Conservation (phyloP, 2,888 invertebrate genomes). For the Napeogenes inachia region DNA sequence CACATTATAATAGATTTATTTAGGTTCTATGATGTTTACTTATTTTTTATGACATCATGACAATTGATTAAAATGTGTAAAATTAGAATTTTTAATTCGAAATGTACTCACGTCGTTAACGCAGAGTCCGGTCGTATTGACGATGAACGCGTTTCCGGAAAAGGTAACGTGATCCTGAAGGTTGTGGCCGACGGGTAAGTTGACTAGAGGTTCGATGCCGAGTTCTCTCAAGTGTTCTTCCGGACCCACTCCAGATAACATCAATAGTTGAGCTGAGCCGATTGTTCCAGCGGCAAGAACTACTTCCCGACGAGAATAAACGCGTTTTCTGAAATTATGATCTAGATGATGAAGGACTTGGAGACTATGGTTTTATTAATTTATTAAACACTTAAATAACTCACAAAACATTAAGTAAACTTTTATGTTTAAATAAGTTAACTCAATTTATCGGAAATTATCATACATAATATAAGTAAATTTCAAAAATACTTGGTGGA, state of each 20-base stretch:
- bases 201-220: constrained; percentile 79
- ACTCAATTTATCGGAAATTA: constrained; percentile 1
- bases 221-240: constrained; percentile 76
- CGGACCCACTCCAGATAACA: constrained; percentile 91
- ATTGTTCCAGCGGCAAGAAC: constrained; percentile 88
- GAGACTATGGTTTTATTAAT: background rate
- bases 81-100: background rate
- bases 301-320: constrained; percentile 83
- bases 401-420: too few relatives aligned
- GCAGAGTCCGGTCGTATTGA: constrained; percentile 81
- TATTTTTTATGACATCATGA: too few relatives aligned
- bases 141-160: constrained; percentile 83
- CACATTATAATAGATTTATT: too few relatives aligned
- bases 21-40: too few relatives aligned
- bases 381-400: too few relatives aligned
- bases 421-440: too few relatives aligned
- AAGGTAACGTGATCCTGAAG: constrained; percentile 89
- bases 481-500: background rate
- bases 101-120: constrained; percentile 77
- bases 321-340: constrained; percentile 46
- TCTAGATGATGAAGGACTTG: background rate
- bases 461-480: background rate
- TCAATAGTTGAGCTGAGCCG: constrained; percentile 89
- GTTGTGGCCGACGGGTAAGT: constrained; percentile 88
- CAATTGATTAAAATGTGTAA: background rate